Conservation (phyloP, 2,797 vertebrate genomes). For the Potorous gilbertii region DNA sequence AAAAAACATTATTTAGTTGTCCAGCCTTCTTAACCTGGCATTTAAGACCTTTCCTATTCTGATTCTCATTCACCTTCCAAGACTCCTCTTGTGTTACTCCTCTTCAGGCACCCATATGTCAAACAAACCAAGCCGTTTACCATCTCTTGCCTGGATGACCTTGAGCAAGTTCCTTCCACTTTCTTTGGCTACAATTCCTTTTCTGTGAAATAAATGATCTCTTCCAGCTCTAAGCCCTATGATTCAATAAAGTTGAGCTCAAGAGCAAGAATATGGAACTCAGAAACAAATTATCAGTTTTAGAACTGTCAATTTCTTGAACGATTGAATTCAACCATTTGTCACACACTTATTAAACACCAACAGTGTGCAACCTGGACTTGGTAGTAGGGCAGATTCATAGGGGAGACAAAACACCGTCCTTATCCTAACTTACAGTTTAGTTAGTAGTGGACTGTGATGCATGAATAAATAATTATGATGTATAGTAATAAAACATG, state of each 20-base stretch:
- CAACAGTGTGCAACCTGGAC: background rate
- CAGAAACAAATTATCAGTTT: background rate
- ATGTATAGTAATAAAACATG: background rate
- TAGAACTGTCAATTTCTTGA: background rate
- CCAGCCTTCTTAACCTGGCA: conserved; percentile 35
- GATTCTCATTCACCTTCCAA: conserved; percentile 2
- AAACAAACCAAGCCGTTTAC: background rate
- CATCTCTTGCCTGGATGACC: background rate
- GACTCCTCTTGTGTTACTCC: background rate
- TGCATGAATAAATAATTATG: background rate
- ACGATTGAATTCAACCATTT: background rate
- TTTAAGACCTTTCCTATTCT: conserved; percentile 21
- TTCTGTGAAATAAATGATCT: background rate
- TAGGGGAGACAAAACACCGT: background rate
- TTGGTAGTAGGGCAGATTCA: background rate
- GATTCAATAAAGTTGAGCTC: background rate
- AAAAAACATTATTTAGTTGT: conserved; percentile 27
- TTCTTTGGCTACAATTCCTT: background rate
- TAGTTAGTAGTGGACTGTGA: background rate
- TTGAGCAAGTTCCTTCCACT: background rate
- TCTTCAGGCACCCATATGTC: background rate
- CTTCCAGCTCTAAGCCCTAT: background rate
- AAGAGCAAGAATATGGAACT: background rate
- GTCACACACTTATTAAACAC: background rate
- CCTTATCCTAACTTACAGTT: background rate